Evolutionary conservation across 1,140 invertebrate species (phyloP).

Genomic region (Drosophila oshimai): DNA sequence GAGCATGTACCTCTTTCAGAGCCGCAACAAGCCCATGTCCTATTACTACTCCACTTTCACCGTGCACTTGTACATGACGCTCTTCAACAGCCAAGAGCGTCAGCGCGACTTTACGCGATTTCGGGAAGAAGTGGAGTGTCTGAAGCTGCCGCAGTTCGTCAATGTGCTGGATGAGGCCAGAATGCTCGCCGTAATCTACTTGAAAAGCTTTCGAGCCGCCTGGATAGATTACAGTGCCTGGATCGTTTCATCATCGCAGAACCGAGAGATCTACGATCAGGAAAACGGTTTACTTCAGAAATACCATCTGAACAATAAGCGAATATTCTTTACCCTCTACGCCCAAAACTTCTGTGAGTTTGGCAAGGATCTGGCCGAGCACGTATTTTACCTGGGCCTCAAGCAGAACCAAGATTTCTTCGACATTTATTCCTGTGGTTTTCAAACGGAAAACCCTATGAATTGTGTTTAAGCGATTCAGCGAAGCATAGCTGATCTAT

Average conservation of each 20-base stretch:
- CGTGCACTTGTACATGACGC: constrained; percentile 74
- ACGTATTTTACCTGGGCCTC: constrained; percentile 71
- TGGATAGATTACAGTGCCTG: constrained; percentile 70
- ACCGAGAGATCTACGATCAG: constrained; percentile 60
- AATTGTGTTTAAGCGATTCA: constrained; percentile 43
- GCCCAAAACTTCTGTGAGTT: constrained; percentile 80
- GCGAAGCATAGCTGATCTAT: too few species aligned
- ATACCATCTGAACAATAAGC: constrained; percentile 62
- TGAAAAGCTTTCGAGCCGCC: constrained; percentile 68
- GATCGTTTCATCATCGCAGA: constrained; percentile 6
- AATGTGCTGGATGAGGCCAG: constrained; percentile 72
- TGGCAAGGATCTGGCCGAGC: constrained; percentile 70
- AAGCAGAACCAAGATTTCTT: constrained; percentile 67
- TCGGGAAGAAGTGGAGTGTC: constrained; percentile 61
- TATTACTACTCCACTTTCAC: constrained; percentile 73
- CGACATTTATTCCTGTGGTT: constrained; percentile 63
- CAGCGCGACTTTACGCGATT: constrained; percentile 50
- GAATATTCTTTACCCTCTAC: constrained; percentile 71
- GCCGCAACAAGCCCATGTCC: constrained; percentile 75
- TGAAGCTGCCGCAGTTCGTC: constrained; percentile 71
- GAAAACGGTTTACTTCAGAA: constrained; percentile 58
- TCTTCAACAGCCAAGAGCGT: constrained; percentile 66
- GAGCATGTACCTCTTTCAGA: constrained; percentile 73
- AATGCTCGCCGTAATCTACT: constrained; percentile 69
- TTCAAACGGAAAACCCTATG: constrained; percentile 38